A percentile compares a stretch with the other conserved stretches of the same genome.
Conservation (phyloP, 1,140 invertebrate genomes). For the Sitophilus oryzae region DNA sequence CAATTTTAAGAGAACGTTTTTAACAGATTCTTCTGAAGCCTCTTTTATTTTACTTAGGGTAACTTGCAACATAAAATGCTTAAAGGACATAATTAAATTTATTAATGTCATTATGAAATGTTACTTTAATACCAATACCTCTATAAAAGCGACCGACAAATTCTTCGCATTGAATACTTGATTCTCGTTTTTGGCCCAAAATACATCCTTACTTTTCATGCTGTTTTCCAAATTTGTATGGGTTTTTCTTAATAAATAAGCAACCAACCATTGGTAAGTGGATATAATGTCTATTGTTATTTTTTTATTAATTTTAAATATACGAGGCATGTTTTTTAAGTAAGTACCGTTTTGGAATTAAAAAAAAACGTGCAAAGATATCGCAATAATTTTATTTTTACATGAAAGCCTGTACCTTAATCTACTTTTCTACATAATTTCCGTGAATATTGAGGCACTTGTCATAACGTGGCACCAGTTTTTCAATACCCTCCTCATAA, state of each 20-base stretch:
- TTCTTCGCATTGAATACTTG: slow-evolving; percentile 76
- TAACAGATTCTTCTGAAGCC: slow-evolving; percentile 46
- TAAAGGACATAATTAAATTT: slow-evolving; percentile 35
- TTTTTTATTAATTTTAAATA: slow-evolving; percentile 14
- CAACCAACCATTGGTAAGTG: slow-evolving; percentile 78
- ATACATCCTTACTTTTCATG: slow-evolving; percentile 53
- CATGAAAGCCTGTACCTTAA: too few species aligned
- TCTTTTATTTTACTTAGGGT: slow-evolving; percentile 52
- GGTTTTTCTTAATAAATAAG: slow-evolving; percentile 68
- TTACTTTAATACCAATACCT: slow-evolving; percentile 46
- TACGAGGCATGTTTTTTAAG: slow-evolving; percentile 10
- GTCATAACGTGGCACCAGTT: too few species aligned
- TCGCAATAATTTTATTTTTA: too few species aligned
- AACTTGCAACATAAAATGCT: slow-evolving; percentile 59
- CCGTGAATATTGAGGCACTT: too few species aligned
- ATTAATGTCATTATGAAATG: not conserved
- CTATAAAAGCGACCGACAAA: slow-evolving; percentile 70
- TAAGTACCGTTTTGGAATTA: too few species aligned
- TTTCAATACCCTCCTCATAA: too few species aligned
- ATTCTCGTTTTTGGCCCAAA: slow-evolving; percentile 69
- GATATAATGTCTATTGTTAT: slow-evolving; percentile 57
- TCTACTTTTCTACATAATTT: too few species aligned
- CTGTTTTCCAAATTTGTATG: slow-evolving; percentile 55
- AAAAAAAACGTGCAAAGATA: too few species aligned
- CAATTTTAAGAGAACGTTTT: slow-evolving; percentile 57